A percentile compares a stretch with the other conserved stretches of the same genome.
Conservation (phyloP, 2,113 vertebrate species). For the Zosterops hypoxanthus region DNA sequence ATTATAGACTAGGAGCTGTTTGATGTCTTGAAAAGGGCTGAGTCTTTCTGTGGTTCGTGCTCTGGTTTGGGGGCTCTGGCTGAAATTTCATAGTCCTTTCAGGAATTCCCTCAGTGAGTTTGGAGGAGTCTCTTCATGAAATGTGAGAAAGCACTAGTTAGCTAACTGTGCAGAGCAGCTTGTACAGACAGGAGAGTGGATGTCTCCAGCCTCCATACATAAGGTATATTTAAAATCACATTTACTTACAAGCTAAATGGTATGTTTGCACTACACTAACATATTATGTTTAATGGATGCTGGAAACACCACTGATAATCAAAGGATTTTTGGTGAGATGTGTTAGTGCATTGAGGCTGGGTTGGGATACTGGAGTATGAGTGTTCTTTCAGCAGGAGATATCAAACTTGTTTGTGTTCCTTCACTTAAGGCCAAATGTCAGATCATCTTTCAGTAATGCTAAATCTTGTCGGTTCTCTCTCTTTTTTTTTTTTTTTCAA, state of each 20-base stretch:
- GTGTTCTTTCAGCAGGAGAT: background rate
- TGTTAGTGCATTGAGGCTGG: background rate
- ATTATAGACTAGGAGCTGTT: background rate
- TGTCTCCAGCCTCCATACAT: background rate
- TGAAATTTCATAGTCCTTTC: background rate
- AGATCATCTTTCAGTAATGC: background rate
- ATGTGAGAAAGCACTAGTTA: background rate
- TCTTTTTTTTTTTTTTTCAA: background rate
- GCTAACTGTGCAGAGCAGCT: background rate
- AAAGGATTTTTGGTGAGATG: background rate
- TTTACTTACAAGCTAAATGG: background rate
- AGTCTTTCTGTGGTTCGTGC: background rate
- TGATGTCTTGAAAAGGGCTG: background rate
- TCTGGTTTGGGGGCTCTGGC: background rate
- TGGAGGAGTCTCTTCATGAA: background rate
- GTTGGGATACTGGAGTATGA: background rate
- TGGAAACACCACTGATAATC: background rate
- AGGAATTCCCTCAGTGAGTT: background rate
- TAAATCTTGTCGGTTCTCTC: too few species aligned
- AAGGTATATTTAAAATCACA: conserved; percentile 21
- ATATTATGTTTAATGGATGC: background rate
- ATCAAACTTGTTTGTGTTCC: background rate
- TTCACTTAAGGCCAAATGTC: background rate
- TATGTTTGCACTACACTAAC: background rate
- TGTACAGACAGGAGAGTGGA: background rate